These are phyloP conservation scores for Tympanoctomys barrerae DNA, from an alignment of 2,797 vertebrate genomes.

Conservation along the genomic window DNA sequence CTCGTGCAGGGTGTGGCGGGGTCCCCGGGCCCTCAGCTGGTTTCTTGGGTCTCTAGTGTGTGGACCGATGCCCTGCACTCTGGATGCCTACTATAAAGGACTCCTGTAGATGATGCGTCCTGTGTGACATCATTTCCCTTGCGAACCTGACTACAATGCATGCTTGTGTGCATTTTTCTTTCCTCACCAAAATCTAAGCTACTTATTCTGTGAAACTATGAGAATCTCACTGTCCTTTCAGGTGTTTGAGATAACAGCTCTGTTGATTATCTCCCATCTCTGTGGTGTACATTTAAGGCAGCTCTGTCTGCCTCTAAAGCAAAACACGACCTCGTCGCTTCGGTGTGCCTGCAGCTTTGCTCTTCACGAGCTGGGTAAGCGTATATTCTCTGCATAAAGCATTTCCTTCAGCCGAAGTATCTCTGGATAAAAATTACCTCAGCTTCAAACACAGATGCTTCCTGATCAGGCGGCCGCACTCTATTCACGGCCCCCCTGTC, in stretches of 20 bases:
- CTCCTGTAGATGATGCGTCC: not conserved
- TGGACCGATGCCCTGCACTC: not conserved
- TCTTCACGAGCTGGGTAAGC: not conserved
- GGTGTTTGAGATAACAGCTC: not conserved
- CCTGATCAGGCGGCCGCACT: not conserved
- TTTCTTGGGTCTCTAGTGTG: not conserved
- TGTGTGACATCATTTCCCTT: not conserved
- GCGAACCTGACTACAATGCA: not conserved
- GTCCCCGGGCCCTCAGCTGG: too few relatives aligned
- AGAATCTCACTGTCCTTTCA: conserved; percentile 33
- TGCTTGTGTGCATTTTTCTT: not conserved
- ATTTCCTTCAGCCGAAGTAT: not conserved
- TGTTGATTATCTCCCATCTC: not conserved
- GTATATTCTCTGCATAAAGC: not conserved
- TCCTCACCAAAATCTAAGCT: not conserved
- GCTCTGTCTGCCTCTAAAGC: not conserved
- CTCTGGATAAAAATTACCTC: not conserved
- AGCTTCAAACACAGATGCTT: not conserved
- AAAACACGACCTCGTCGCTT: not conserved
- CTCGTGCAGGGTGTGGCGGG: too few relatives aligned
- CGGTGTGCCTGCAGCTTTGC: not conserved
- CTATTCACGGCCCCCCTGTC: not conserved
- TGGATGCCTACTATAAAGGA: not conserved
- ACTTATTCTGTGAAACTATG: not conserved
- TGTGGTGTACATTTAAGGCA: conserved; percentile 15